phyloP scores from a whole-genome alignment of 1,140 invertebrate genomes.

The Oreohelix idahoensis region DNA sequence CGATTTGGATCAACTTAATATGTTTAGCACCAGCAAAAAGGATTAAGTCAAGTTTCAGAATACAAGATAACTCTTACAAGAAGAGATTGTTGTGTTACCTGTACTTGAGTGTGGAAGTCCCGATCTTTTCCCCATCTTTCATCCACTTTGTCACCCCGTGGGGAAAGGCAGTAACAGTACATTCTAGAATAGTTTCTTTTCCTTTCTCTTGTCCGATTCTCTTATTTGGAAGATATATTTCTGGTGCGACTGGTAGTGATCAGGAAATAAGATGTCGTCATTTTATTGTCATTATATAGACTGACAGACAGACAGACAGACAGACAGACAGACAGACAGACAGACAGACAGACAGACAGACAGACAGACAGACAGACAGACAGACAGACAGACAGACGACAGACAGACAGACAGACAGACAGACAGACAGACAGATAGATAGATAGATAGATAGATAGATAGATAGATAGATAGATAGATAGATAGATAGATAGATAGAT shows the following conservation, averaged over 20 bases:
- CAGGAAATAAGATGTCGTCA: background rate
- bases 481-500: too few relatives aligned
- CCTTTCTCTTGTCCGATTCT: slow-evolving; percentile 57
- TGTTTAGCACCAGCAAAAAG: too few relatives aligned
- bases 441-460: too few relatives aligned
- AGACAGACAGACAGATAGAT: background rate
- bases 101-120: slow-evolving; percentile 9
- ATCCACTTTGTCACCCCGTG: slow-evolving; percentile 90
- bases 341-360: background rate
- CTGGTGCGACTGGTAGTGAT: slow-evolving; percentile 60
- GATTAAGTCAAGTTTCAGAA: too few relatives aligned
- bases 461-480: too few relatives aligned
- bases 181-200: slow-evolving; percentile 80
- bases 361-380: background rate
- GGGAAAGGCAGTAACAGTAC: slow-evolving; percentile 90
- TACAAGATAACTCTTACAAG: too few relatives aligned
- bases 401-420: background rate
- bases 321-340: background rate
- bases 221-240: slow-evolving; percentile 55
- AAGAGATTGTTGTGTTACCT: slow-evolving; percentile 19
- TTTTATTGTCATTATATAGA: background rate
- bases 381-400: background rate
- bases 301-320: background rate
- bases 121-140: slow-evolving; percentile 34
- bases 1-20: too few relatives aligned